Conservation (phyloP, 2,797 vertebrate genomes). For the Apogon hyalosoma region DNA sequence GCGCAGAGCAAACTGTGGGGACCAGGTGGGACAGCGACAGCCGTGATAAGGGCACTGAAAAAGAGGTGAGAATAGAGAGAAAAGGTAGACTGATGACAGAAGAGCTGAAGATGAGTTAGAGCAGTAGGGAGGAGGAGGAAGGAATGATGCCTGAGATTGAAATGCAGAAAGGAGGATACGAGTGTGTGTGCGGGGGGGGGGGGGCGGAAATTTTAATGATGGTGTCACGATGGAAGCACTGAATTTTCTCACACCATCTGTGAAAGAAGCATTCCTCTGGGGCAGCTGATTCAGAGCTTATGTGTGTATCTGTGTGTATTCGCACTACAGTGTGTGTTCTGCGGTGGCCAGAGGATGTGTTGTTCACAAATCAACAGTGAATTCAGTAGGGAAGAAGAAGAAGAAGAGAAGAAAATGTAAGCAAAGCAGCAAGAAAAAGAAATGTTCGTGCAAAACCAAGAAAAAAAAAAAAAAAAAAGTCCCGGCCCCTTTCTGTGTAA, state of each 20-base stretch:
- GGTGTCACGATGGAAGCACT: slow-evolving; percentile 66
- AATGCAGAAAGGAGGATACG: slow-evolving; percentile 31
- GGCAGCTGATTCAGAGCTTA: slow-evolving; percentile 52
- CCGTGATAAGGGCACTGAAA: slow-evolving; percentile 28
- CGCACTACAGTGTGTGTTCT: slow-evolving; percentile 36
- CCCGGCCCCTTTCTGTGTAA: slow-evolving; percentile 33
- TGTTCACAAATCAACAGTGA: slow-evolving; percentile 64
- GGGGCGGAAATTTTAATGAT: slow-evolving; percentile 71
- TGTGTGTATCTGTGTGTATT: slow-evolving; percentile 40
- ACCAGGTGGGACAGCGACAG: background rate
- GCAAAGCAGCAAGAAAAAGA: slow-evolving; percentile 38
- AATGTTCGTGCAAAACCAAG: slow-evolving; percentile 11
- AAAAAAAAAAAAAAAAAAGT: background rate
- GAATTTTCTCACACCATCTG: slow-evolving; percentile 73
- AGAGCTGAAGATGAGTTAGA: slow-evolving; percentile 25
- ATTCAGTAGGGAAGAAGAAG: slow-evolving; percentile 43
- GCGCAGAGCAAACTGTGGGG: background rate
- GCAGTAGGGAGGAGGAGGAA: slow-evolving; percentile 4
- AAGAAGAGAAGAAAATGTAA: slow-evolving; percentile 31
- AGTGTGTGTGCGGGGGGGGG: background rate
- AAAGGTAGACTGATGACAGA: slow-evolving; percentile 18
- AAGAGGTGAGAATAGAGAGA: slow-evolving; percentile 25
- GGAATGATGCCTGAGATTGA: slow-evolving; percentile 31
- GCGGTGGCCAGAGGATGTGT: slow-evolving; percentile 35
- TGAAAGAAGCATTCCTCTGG: slow-evolving; percentile 64